Evolutionary conservation across 2,888 invertebrate genomes (phyloP).

Genomic region (Vandiemenella viatica): DNA sequence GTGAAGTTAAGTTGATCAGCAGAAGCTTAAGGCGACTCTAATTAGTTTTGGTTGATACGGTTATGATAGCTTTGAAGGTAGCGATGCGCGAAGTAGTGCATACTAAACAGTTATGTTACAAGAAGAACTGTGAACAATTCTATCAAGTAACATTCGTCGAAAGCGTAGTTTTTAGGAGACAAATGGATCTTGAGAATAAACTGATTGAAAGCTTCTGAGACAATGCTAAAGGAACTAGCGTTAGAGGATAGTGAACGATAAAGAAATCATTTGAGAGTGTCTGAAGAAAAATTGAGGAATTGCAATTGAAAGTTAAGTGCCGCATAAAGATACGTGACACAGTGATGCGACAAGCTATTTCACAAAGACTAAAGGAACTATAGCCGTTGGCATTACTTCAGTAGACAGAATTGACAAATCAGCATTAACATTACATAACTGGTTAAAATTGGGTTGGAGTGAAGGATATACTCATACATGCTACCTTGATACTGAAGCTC

Average conservation of each 20-base stretch:
- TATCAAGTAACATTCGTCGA: constrained; percentile 2
- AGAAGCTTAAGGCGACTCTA: too few relatives aligned
- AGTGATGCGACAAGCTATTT: background rate
- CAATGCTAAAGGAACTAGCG: background rate
- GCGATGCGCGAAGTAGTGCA: background rate
- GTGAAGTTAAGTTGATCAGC: background rate
- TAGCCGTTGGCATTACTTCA: background rate
- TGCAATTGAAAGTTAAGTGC: too few relatives aligned
- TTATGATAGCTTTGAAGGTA: background rate
- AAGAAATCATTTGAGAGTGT: too few relatives aligned
- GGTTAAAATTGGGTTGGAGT: constrained; percentile 4
- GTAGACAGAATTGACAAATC: background rate
- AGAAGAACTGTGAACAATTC: constrained; percentile 2
- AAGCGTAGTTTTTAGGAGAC: background rate
- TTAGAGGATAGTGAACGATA: too few relatives aligned
- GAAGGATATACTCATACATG: constrained; percentile 16
- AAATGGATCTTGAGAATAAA: background rate
- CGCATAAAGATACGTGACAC: background rate
- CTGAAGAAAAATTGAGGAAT: too few relatives aligned
- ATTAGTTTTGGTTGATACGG: background rate
- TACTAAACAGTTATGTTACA: constrained; percentile 2
- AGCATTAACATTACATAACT: background rate
- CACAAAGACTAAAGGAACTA: background rate
- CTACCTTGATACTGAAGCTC: constrained; percentile 15
- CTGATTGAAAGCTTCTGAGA: background rate